A percentile compares a stretch with the other conserved stretches of the same genome.
Conservation (phyloP, 1,140 invertebrate species). For the Euwallacea fornicatus region DNA sequence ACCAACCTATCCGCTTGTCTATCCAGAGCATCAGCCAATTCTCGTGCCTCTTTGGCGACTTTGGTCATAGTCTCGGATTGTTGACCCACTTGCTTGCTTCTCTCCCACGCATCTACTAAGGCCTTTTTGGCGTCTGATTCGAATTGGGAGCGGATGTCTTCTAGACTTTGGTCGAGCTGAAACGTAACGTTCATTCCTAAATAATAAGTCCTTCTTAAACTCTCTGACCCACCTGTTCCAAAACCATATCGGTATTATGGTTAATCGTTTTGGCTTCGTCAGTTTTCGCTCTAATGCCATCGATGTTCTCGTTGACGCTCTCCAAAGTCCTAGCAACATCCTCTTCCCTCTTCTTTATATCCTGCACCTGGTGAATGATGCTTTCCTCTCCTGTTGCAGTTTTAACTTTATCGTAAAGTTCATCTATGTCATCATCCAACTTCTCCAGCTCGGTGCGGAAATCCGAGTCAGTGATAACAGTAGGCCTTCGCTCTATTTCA, state of each 20-base stretch:
- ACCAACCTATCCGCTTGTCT: slow-evolving; percentile 78
- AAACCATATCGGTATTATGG: slow-evolving; percentile 41
- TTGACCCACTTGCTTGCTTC: slow-evolving; percentile 75
- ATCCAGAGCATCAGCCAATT: slow-evolving; percentile 74
- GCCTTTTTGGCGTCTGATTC: not conserved
- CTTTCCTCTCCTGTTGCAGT: slow-evolving; percentile 53
- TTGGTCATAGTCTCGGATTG: slow-evolving; percentile 89
- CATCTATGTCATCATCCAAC: slow-evolving; percentile 73
- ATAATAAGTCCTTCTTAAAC: not conserved
- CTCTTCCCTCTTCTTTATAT: slow-evolving; percentile 61
- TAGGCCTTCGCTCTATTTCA: slow-evolving; percentile 50
- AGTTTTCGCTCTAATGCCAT: slow-evolving; percentile 40
- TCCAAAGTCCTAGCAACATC: slow-evolving; percentile 55
- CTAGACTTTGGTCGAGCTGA: slow-evolving; percentile 4
- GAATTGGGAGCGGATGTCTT: not conserved
- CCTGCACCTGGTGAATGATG: slow-evolving; percentile 61
- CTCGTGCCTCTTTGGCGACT: slow-evolving; percentile 83
- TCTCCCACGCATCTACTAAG: slow-evolving; percentile 34
- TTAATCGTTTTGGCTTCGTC: slow-evolving; percentile 42
- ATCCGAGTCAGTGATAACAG: slow-evolving; percentile 71
- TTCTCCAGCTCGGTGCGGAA: slow-evolving; percentile 71
- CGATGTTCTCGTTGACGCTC: slow-evolving; percentile 48
- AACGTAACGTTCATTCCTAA: not conserved
- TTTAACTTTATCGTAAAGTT: slow-evolving; percentile 48
- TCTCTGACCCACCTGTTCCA: slow-evolving; percentile 25